These are phyloP conservation scores for Wasmannia auropunctata DNA, from an alignment of 1,140 invertebrate genomes.

Conservation along the genomic window DNA sequence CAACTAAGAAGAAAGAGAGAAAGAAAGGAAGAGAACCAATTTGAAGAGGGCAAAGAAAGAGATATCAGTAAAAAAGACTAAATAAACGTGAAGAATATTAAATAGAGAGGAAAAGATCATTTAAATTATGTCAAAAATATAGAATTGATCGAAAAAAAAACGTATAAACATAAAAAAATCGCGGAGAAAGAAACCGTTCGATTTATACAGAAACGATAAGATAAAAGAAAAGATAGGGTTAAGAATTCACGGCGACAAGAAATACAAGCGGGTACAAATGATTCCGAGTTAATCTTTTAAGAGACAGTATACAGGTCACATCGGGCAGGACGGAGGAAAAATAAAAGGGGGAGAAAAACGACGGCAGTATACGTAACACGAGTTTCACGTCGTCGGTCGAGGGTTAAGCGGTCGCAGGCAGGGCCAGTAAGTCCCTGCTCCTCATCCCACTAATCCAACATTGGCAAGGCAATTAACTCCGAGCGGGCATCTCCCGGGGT, in stretches of 20 bases:
- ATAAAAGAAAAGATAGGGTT: not conserved
- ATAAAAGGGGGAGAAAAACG: not conserved
- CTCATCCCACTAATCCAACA: conserved; percentile 74
- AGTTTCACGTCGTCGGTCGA: conserved; percentile 44
- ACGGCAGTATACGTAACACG: not conserved
- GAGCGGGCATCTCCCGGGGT: conserved; percentile 65
- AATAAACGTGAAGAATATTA: not conserved
- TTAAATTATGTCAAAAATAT: not conserved
- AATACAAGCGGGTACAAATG: conserved; percentile 31
- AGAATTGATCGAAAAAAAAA: not conserved
- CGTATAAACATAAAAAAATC: not conserved
- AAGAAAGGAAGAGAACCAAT: not conserved
- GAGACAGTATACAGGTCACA: conserved; percentile 11
- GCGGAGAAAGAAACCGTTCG: not conserved
- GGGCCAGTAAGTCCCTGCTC: conserved; percentile 65
- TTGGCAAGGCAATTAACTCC: conserved; percentile 80
- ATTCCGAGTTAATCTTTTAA: conserved; percentile 46
- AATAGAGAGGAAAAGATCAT: not conserved
- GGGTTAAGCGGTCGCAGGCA: conserved; percentile 50
- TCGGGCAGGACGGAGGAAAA: not conserved
- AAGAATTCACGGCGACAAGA: not conserved
- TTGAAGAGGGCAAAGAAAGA: not conserved
- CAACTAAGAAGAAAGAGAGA: not conserved
- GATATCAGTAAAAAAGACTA: not conserved
- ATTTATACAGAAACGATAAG: not conserved